Conservation (phyloP, 1,140 invertebrate genomes). For the Drosophila ogumai region DNA sequence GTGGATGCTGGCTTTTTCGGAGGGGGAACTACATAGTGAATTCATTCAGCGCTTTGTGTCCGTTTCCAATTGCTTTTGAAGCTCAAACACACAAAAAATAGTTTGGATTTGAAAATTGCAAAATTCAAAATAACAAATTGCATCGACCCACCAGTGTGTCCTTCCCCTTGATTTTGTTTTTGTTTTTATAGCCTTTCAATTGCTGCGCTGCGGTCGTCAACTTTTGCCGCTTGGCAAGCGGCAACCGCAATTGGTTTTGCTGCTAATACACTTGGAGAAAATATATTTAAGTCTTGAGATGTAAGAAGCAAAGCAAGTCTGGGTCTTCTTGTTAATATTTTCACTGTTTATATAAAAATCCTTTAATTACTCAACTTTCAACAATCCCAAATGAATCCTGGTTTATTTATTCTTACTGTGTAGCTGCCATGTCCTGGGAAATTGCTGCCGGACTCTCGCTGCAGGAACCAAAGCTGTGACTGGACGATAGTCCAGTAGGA, state of each 20-base stretch:
- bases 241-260: conserved; percentile 74
- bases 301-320: not conserved
- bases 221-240: conserved; percentile 77
- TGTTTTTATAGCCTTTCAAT: conserved; percentile 56
- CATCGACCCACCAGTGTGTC: conserved; percentile 41
- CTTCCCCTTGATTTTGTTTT: conserved; percentile 31
- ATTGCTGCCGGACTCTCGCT: not conserved
- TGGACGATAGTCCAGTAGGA: conserved; percentile 30
- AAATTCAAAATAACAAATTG: conserved; percentile 83
- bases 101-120: conserved; percentile 71
- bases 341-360: too few relatives aligned
- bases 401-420: not conserved
- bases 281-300: accelerated
- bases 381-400: too few relatives aligned
- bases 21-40: not conserved
- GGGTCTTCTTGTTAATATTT: too few relatives aligned
- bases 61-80: conserved; percentile 57
- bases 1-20: not conserved
- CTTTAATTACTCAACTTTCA: not conserved
- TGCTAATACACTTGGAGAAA: conserved; percentile 1
- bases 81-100: conserved; percentile 53
- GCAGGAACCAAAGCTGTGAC: conserved; percentile 56
- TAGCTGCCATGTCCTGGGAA: conserved; percentile 29
- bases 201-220: conserved; percentile 66
- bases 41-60: conserved; percentile 24